Base-by-base conservation (phyloP, 2,888 invertebrate genomes). In the Bellardia bayeri region DNA sequence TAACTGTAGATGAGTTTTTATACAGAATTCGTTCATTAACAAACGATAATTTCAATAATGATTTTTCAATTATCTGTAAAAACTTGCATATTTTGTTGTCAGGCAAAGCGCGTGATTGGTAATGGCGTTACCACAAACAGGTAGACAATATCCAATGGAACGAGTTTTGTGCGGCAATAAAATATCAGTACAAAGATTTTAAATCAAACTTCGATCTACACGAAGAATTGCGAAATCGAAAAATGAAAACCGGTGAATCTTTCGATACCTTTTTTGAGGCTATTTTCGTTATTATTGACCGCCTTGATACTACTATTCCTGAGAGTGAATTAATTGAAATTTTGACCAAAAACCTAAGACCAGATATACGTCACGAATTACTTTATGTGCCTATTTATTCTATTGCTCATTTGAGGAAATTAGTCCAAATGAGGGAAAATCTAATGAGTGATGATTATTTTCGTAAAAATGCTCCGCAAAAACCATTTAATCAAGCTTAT, bases 201-300 rank as follows among this genome's bases (percentile, higher is more conserved):
- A 66, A 45, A n/a, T 66, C n/a, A 3, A 9, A n/a, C 8, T 66
- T 66, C n/a, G 66, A 66, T 66, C n/a, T 66, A 3, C 16, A 30
- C 9, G 58, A 58, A 58, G 58, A 30, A 9, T 11, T 58, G 2
- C n/a, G 58, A 23, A 66, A 66, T 66, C 40, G 66, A 0, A 66
- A 66, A 66, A 40, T 42, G 45, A 66, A 40, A 14, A 2, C n/a
- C n/a, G 14, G 14, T 16, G 66, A 42, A 45, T 45, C 9, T 16
- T 66, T 42, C 45, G 66, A 66, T 4, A 45, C 40, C 8, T 66
- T 40, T 45, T 66, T 16, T 16, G 66, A 66, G 13, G n/a, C 66
- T 16, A 7, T 66, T 4, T 66, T 16, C 9, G 16, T 14, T 1
- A 9, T 66, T 0, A 9, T 45, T 4, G 66, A 66, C 11, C 3